A percentile compares a stretch with the other conserved stretches of the same genome.
Conservation (phyloP, 2,113 vertebrate genomes). For the Pantherophis guttatus region DNA sequence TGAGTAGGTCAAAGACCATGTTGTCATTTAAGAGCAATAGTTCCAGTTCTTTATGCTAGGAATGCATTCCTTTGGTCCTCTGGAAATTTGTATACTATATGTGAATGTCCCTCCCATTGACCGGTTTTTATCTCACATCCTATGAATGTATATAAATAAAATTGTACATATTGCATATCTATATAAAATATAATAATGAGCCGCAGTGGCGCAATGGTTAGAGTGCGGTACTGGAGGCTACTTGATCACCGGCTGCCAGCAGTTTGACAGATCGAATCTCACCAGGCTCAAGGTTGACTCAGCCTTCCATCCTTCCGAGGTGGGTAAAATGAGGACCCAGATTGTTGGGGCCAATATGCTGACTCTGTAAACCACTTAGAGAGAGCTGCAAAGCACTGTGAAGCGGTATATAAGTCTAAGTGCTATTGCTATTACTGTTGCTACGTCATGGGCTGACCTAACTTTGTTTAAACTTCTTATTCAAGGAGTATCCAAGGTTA, state of each 20-base stretch:
- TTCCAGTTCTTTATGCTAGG: slow-evolving; percentile 55
- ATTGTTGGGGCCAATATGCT: too few relatives aligned
- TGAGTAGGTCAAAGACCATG: slow-evolving; percentile 27
- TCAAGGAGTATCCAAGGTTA: neutral
- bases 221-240: too few relatives aligned
- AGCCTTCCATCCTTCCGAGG: too few relatives aligned
- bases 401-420: too few relatives aligned
- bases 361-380: too few relatives aligned
- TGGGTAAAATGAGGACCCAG: too few relatives aligned
- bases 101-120: slow-evolving; percentile 77
- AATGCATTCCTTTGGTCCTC: slow-evolving; percentile 85
- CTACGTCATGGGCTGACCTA: neutral
- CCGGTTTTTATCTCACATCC: slow-evolving; percentile 87
- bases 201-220: too few relatives aligned
- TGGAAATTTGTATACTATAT: slow-evolving; percentile 81
- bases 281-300: too few relatives aligned
- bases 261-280: too few relatives aligned
- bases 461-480: neutral
- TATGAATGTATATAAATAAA: slow-evolving; percentile 98
- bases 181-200: slow-evolving; percentile 69
- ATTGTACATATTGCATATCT: slow-evolving; percentile 80
- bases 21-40: slow-evolving; percentile 42
- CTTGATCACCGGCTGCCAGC: too few relatives aligned
- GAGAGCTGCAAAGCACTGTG: too few relatives aligned
- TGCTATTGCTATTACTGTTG: too few relatives aligned